Evolutionary conservation across 2,797 vertebrate genomes (phyloP).

Genomic region (Pterois miles): DNA sequence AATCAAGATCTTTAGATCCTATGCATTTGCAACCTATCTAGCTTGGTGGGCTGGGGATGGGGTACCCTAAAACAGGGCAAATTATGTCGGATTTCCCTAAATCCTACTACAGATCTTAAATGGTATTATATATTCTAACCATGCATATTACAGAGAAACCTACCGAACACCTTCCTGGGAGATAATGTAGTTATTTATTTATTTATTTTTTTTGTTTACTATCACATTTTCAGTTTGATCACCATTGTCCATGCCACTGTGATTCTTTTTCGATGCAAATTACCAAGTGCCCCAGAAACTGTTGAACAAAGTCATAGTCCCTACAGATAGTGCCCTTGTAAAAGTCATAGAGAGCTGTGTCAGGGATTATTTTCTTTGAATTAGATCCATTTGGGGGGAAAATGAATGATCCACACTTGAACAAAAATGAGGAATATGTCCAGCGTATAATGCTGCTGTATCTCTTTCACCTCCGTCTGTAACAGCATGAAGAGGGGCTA

Average conservation of each 20-base stretch:
- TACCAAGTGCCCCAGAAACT: slow-evolving; percentile 28
- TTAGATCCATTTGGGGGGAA: slow-evolving; percentile 26
- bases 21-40: neutral
- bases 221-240: slow-evolving; percentile 22
- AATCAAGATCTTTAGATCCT: neutral
- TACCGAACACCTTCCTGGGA: neutral
- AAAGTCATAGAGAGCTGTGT: slow-evolving; percentile 55
- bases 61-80: neutral
- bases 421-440: slow-evolving; percentile 21
- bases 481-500: neutral
- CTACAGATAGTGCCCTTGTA: slow-evolving; percentile 34
- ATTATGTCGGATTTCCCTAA: neutral
- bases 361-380: slow-evolving; percentile 52
- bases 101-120: neutral
- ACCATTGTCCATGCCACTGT: neutral
- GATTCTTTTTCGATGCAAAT: slow-evolving; percentile 39
- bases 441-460: slow-evolving; percentile 7
- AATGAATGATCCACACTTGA: slow-evolving; percentile 30
- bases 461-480: slow-evolving; percentile 20
- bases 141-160: neutral
- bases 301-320: slow-evolving; percentile 26
- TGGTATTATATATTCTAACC: neutral
- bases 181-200: neutral
- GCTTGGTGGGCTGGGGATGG: neutral
- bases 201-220: neutral